Percentiles rank a stretch among this genome's conserved stretches.
phyloP scores from a whole-genome alignment of 2,113 vertebrate genomes.

The Epinephelus lanceolatus region DNA sequence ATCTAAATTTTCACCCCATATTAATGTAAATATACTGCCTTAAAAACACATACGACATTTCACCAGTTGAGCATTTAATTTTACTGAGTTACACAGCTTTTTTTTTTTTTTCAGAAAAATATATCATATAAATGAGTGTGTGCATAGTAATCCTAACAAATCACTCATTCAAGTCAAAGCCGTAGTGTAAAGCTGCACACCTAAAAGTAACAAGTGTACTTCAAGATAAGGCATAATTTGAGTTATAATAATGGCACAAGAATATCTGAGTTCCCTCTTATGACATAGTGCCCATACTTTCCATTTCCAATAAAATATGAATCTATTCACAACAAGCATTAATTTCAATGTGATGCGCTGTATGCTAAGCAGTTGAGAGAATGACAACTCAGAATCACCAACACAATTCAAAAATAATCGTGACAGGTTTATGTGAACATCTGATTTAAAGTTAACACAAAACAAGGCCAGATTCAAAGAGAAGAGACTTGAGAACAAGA shows the following conservation, averaged over 20 bases:
- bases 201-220: background rate
- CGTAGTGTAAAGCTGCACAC: background rate
- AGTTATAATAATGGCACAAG: background rate
- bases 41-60: background rate
- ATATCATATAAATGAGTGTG: background rate
- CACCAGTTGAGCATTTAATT: background rate
- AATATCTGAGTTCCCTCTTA: background rate
- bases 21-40: background rate
- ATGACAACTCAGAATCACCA: background rate
- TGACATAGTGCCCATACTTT: background rate
- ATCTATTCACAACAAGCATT: background rate
- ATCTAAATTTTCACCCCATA: background rate
- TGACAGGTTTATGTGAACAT: background rate
- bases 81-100: no score
- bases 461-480: slow-evolving; percentile 12
- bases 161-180: background rate
- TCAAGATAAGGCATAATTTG: background rate
- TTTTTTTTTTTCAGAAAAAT: no score
- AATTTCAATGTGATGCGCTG: background rate
- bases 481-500: background rate
- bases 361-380: no score
- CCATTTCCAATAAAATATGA: background rate
- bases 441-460: background rate
- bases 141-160: background rate
- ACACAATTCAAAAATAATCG: background rate